Conservation (phyloP, 2,797 vertebrate genomes). For the Spheniscus humboldti region DNA sequence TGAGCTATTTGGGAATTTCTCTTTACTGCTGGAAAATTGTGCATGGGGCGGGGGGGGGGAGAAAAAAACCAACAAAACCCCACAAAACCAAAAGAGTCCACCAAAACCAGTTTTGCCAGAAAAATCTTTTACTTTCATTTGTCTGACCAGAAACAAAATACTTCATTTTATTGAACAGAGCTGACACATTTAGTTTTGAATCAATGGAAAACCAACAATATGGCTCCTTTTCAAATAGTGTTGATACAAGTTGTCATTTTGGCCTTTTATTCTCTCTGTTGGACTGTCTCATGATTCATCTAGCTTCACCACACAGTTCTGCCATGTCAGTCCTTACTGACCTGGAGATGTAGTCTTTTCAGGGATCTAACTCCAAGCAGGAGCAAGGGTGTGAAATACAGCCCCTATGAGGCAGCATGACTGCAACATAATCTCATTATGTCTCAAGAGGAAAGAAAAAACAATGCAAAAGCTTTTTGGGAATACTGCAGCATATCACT, state of each 20-base stretch:
- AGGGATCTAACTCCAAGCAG: neutral
- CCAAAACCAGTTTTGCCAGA: neutral
- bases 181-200: neutral
- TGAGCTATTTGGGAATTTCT: neutral
- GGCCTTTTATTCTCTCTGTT: neutral
- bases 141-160: neutral
- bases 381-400: neutral
- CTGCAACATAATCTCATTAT: neutral
- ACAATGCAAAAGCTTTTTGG: neutral
- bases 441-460: neutral
- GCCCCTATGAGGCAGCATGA: neutral
- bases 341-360: neutral
- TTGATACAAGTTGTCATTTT: neutral
- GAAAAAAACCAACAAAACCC: fast-evolving
- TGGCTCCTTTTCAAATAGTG: neutral
- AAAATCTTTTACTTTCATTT: neutral
- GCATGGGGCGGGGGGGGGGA: fast-evolving
- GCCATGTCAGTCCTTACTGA: neutral
- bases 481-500: neutral
- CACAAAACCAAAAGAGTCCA: neutral
- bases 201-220: neutral
- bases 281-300: neutral
- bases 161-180: neutral
- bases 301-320: neutral
- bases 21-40: neutral